Evolutionary conservation across 2,888 invertebrate species (phyloP).

Genomic region (Drosophila leonis): DNA sequence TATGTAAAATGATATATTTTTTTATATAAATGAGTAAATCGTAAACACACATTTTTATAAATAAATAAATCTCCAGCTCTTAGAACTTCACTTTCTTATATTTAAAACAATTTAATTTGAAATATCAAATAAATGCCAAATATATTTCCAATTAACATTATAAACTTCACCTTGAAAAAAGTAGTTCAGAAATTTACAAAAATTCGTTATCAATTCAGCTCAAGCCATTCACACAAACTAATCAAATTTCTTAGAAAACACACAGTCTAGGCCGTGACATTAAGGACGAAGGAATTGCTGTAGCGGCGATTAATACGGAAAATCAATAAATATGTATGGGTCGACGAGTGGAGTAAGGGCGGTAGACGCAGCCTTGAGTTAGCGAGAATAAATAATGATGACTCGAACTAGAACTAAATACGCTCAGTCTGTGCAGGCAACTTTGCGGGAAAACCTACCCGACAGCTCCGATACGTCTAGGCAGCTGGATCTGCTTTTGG

Average conservation of each 20-base stretch:
- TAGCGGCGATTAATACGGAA: slow-evolving; percentile 30
- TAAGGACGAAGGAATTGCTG: slow-evolving; percentile 16
- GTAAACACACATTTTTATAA: too few relatives aligned
- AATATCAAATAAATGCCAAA: not conserved
- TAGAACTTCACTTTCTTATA: too few relatives aligned
- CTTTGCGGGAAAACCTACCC: slow-evolving; percentile 54
- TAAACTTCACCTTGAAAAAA: not conserved
- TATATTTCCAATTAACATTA: not conserved
- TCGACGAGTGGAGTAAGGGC: not conserved
- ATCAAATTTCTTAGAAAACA: not conserved
- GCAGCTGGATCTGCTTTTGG: slow-evolving; percentile 83
- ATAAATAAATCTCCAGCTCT: too few relatives aligned
- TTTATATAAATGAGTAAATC: too few relatives aligned
- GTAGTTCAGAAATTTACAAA: not conserved
- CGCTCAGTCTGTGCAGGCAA: not conserved
- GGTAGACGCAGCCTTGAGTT: slow-evolving; percentile 13
- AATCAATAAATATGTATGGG: slow-evolving; percentile 41
- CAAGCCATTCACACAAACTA: not conserved
- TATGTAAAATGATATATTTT: too few relatives aligned
- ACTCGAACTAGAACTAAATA: slow-evolving; percentile 1
- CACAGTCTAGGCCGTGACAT: slow-evolving; percentile 25
- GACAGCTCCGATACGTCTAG: slow-evolving; percentile 81
- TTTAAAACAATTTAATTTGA: not conserved
- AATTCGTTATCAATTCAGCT: not conserved
- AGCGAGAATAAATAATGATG: not conserved